Conservation (phyloP, 2,113 vertebrate species). For the Otus sunia region DNA sequence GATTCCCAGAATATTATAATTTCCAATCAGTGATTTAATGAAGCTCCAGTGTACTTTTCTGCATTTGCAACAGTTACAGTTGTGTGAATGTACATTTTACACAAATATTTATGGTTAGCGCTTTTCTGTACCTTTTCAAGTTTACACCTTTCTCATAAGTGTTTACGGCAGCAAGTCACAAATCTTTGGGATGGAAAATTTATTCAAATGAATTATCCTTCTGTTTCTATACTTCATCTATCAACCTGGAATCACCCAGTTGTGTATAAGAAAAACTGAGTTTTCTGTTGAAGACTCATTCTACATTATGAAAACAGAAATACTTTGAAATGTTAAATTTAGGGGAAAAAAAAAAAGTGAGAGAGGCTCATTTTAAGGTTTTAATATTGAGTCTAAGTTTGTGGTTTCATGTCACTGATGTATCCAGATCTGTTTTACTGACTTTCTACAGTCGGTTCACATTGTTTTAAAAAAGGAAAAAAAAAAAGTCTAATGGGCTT, state of each 20-base stretch:
- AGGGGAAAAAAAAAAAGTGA: not conserved
- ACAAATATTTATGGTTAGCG: not conserved
- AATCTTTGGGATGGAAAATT: not conserved
- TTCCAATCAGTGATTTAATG: slow-evolving; percentile 52
- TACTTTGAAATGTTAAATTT: not conserved
- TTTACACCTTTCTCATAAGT: not conserved
- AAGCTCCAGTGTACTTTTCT: not conserved
- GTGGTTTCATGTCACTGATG: not conserved
- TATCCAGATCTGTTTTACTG: not conserved
- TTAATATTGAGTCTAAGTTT: not conserved
- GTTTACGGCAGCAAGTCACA: not conserved
- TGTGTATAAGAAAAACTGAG: not conserved
- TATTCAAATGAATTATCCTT: not conserved
- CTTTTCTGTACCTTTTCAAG: not conserved
- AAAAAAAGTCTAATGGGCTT: not conserved
- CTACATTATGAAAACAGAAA: not conserved
- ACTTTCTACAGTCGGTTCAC: not conserved
- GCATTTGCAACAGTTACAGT: not conserved
- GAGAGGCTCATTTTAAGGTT: not conserved
- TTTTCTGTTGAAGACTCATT: not conserved
- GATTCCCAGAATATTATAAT: slow-evolving; percentile 58
- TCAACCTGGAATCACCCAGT: not conserved
- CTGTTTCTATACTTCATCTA: not conserved
- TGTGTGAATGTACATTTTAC: not conserved
- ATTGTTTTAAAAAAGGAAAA: not conserved